Percentiles rank a stretch among this genome's conserved stretches.
These are phyloP conservation scores for Crossocerus cetratus DNA, from an alignment of 2,888 invertebrate genomes.

Conservation along the genomic window DNA sequence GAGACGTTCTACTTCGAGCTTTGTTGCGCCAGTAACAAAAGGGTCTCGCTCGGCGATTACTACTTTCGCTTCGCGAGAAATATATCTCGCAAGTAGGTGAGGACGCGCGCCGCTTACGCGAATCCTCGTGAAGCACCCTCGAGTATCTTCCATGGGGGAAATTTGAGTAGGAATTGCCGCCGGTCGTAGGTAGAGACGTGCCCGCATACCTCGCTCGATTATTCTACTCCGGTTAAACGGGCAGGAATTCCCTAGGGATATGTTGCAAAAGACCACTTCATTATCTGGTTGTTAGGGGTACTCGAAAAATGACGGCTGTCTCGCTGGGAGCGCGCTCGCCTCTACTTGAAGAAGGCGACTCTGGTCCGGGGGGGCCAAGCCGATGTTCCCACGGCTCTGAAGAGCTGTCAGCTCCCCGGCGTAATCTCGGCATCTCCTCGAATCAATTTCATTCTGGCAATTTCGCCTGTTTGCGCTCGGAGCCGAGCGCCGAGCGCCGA, in stretches of 20 bases:
- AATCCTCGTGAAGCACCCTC: conserved; percentile 23
- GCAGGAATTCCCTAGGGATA: neutral
- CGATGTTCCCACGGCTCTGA: conserved; percentile 1
- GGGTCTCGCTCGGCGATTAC: conserved; percentile 32
- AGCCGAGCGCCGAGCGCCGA: conserved; percentile 8
- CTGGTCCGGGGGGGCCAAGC: neutral
- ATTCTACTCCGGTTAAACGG: neutral
- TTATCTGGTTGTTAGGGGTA: no score
- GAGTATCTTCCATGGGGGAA: conserved; percentile 19
- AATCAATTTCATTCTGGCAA: conserved; percentile 46
- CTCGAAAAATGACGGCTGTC: no score
- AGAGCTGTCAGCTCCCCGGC: no score
- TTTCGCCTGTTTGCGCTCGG: conserved; percentile 30
- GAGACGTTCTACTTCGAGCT: neutral
- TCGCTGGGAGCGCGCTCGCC: no score
- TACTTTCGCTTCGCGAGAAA: conserved; percentile 24
- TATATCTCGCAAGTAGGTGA: conserved; percentile 39
- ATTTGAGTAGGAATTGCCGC: neutral
- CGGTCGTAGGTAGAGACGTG: neutral
- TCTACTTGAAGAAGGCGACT: no score
- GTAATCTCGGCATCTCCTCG: conserved; percentile 17
- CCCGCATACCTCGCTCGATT: neutral
- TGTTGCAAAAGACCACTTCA: no score
- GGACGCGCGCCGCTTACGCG: conserved; percentile 12
- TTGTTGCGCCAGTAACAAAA: conserved; percentile 26